Evolutionary conservation across 2,113 vertebrate species (phyloP), one percentile per base, ranked within the genome.

Genomic region (Cricetomys ansorgei): DNA sequence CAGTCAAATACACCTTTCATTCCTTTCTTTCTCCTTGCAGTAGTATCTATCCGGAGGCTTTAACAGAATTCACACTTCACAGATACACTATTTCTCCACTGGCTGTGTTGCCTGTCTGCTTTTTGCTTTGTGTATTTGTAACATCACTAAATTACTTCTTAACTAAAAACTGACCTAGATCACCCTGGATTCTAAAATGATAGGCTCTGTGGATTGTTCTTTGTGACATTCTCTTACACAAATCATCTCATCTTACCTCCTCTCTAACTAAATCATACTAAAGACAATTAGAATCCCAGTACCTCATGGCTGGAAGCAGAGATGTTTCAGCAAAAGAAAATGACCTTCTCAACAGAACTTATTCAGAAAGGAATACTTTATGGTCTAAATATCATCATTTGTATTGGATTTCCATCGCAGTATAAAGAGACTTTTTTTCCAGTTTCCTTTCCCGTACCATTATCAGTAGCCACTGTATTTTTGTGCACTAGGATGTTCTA

Each of bases 371-470:
- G 89, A 97, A 97, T 86, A 4, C 6, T 53, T 57, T 16, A 50
- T 34, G 57, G 29, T 31, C 31, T 95, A 95, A 96, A 64, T 88
- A 73, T 16, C 92, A 43, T 59, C 92, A 96, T 97, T 96, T 64
- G 50, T 90, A 94, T 79, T 94, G 37, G 37, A 84, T 89, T 92
- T 96, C 94, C 19, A 89, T 64, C 65, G 55, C 65, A 31, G 62
- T 19, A 59, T 29, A 40, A 91, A 89, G 45, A 0, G 19, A 0
- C 25, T 96, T 1, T 62, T 21, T 94, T 80, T 80, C 69, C 59
- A 48, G 3, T 53, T 96, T 11, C 50, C 85, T 83, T 2, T 43
- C 0, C 3, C 25, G 64, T 1, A 7, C 16, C 57, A 86, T 90
- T n/a, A 40, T 57, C 84, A 29, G 13, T 23, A 45, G 34, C 34